A percentile compares a stretch with the other conserved stretches of the same genome.
Conservation (phyloP, 2,797 vertebrate genomes). For the Lutjanus argentimaculatus region DNA sequence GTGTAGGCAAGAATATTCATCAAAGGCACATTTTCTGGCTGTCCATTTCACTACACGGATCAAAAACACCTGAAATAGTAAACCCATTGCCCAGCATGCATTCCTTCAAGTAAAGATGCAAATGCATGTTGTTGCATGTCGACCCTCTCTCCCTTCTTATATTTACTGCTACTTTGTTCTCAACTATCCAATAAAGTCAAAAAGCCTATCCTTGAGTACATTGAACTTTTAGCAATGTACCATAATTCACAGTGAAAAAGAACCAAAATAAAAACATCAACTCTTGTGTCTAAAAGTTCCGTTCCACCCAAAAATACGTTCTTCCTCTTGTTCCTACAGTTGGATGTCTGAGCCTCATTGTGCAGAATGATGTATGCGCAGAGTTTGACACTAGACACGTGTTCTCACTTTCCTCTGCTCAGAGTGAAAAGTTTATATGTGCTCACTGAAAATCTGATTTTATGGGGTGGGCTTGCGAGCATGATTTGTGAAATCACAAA, state of each 20-base stretch:
- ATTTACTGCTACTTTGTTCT: slow-evolving; percentile 5
- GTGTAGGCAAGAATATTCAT: background rate
- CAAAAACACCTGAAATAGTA: background rate
- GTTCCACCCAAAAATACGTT: no score
- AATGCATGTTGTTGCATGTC: slow-evolving; percentile 2
- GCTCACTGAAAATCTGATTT: no score
- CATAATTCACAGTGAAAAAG: background rate
- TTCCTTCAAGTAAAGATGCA: background rate
- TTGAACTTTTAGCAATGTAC: background rate
- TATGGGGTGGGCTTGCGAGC: no score
- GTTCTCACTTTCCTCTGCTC: no score
- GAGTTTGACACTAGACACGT: no score
- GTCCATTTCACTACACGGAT: background rate
- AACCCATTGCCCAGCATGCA: background rate
- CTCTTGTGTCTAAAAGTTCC: background rate
- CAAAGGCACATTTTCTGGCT: background rate
- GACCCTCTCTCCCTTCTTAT: background rate
- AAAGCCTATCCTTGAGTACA: background rate
- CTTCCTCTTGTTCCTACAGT: no score
- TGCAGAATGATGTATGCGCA: no score
- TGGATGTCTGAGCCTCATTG: no score
- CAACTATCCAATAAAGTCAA: background rate
- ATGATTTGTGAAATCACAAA: no score
- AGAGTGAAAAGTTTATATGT: no score
- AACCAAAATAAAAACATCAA: background rate